phyloP scores from a whole-genome alignment of 1,140 invertebrate genomes.

The Drosophila rhopaloa region DNA sequence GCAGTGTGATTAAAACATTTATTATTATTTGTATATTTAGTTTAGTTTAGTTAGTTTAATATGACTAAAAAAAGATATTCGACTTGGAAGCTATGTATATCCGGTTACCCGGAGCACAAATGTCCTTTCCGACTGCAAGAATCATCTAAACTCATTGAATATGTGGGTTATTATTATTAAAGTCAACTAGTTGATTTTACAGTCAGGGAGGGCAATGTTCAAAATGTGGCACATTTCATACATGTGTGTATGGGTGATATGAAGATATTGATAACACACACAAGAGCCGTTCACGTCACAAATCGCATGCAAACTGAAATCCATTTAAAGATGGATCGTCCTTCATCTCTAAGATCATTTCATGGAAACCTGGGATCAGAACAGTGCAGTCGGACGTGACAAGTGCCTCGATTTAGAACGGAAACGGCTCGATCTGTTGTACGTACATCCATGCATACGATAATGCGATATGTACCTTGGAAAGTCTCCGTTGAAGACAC shows the following conservation, averaged over 20 bases:
- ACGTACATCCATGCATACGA: constrained; percentile 53
- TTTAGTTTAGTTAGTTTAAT: constrained; percentile 31
- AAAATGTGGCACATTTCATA: constrained; percentile 12
- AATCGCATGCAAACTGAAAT: constrained; percentile 17
- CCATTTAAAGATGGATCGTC: neutral
- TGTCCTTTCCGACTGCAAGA: constrained; percentile 62
- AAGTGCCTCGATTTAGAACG: constrained; percentile 16
- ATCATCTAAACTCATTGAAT: neutral
- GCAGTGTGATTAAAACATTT: constrained; percentile 81
- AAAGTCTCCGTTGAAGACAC: constrained; percentile 8
- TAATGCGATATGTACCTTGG: constrained; percentile 47
- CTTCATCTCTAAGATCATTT: neutral
- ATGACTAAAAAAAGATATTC: constrained; percentile 21
- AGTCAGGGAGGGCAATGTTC: constrained; percentile 26
- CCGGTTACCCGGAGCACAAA: constrained; percentile 50
- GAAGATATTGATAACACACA: constrained; percentile 19
- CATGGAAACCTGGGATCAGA: constrained; percentile 28
- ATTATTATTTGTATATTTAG: constrained; percentile 54
- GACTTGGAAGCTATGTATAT: constrained; percentile 22
- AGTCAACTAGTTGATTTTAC: neutral
- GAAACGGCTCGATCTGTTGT: constrained; percentile 15
- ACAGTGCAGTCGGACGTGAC: neutral
- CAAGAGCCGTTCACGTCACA: constrained; percentile 20
- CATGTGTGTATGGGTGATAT: constrained; percentile 20
- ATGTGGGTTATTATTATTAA: neutral